phyloP scores from a whole-genome alignment of 2,888 invertebrate genomes.

The Aspidiotus rigidus region DNA sequence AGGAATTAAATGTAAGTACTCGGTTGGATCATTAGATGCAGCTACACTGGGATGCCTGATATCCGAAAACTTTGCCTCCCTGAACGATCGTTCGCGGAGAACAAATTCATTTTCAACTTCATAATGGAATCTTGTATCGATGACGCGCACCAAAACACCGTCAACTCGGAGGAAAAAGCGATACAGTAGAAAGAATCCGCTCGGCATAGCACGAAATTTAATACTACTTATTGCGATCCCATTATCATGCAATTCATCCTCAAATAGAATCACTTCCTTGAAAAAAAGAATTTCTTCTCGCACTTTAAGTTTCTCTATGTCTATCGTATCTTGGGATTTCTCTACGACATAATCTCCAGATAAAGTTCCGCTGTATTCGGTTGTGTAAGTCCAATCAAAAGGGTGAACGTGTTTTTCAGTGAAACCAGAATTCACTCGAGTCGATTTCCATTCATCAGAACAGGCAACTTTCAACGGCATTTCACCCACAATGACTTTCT shows the following conservation, averaged over 20 bases:
- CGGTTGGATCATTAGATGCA: slow-evolving; percentile 23
- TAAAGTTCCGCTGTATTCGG: slow-evolving; percentile 77
- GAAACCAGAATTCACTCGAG: slow-evolving; percentile 58
- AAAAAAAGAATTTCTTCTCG: slow-evolving; percentile 90
- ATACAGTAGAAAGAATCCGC: slow-evolving; percentile 78
- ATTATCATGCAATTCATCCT: slow-evolving; percentile 97
- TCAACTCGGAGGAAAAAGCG: slow-evolving; percentile 92
- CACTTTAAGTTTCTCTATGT: slow-evolving; percentile 77
- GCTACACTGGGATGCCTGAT: slow-evolving; percentile 42
- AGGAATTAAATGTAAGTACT: slow-evolving; percentile 27
- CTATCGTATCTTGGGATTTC: slow-evolving; percentile 61
- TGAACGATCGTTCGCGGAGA: slow-evolving; percentile 69
- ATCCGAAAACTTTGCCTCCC: slow-evolving; percentile 63
- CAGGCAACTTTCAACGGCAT: slow-evolving; percentile 75
- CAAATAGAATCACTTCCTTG: slow-evolving; percentile 85
- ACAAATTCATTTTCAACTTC: slow-evolving; percentile 63
- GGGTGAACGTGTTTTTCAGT: slow-evolving; percentile 67
- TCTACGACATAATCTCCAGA: slow-evolving; percentile 52
- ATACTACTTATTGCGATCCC: slow-evolving; percentile 83
- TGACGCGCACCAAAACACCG: slow-evolving; percentile 74
- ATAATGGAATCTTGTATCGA: slow-evolving; percentile 80
- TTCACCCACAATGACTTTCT: slow-evolving; percentile 62
- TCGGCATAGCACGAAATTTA: slow-evolving; percentile 95
- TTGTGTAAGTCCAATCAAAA: slow-evolving; percentile 97
- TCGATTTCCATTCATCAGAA: slow-evolving; percentile 83